Evolutionary conservation across 1,140 invertebrate genomes (phyloP).

Genomic region (Magallana ariakensis): DNA sequence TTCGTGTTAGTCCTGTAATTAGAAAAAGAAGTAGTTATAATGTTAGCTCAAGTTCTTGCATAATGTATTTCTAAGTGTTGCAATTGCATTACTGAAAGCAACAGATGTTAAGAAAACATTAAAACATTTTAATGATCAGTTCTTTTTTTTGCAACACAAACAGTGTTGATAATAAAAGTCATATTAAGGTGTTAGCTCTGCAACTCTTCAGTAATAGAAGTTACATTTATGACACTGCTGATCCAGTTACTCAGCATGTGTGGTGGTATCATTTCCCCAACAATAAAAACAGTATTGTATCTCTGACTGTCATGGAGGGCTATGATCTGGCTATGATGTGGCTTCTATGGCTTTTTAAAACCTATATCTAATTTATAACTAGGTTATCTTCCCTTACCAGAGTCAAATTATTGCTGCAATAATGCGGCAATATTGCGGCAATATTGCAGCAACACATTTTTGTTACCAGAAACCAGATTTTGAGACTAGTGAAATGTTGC

Average conservation of each 20-base stretch:
- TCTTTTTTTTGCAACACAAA: slow-evolving; percentile 3
- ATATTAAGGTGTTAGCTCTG: slow-evolving; percentile 7
- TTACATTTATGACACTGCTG: slow-evolving; percentile 20
- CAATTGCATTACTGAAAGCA: not conserved
- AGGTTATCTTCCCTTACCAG: too few species aligned
- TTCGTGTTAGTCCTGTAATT: slow-evolving; percentile 70
- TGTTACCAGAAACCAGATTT: too few species aligned
- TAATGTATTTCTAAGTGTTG: slow-evolving; percentile 13
- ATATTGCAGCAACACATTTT: too few species aligned
- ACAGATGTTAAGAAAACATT: slow-evolving; percentile 4
- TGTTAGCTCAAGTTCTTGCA: not conserved
- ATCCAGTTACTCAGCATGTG: slow-evolving; percentile 21
- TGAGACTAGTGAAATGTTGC: too few species aligned
- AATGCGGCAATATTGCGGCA: too few species aligned
- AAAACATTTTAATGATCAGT: slow-evolving; percentile 21
- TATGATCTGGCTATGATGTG: too few species aligned
- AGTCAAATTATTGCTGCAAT: too few species aligned
- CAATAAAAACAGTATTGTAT: not conserved
- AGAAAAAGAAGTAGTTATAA: slow-evolving; percentile 44
- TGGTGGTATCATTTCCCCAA: not conserved
- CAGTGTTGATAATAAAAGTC: slow-evolving; percentile 30
- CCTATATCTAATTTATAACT: too few species aligned
- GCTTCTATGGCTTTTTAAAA: too few species aligned
- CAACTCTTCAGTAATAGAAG: slow-evolving; percentile 27
- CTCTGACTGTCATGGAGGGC: too few species aligned